Evolutionary conservation across 2,888 invertebrate species (phyloP).

Genomic region (Tipula vernalis): DNA sequence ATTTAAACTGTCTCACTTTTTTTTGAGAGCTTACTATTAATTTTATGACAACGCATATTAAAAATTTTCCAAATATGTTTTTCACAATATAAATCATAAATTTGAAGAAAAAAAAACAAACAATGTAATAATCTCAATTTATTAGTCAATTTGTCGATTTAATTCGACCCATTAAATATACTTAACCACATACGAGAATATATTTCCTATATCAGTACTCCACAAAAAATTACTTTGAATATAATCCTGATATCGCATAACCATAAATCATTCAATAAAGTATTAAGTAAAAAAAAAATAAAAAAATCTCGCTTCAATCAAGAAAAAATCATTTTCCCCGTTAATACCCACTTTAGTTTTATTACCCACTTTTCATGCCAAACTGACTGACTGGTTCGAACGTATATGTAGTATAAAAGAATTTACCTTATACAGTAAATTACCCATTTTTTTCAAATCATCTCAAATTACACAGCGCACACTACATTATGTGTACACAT

Average conservation of each 20-base stretch:
- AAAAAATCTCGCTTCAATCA: background rate
- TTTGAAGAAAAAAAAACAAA: background rate
- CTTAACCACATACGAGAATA: background rate
- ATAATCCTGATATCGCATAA: background rate
- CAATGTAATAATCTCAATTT: background rate
- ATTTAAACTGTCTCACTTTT: too few species aligned
- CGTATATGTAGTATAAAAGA: background rate
- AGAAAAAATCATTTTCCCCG: background rate
- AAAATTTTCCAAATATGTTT: too few species aligned
- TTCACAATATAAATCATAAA: background rate
- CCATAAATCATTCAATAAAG: background rate
- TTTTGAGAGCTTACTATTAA: too few species aligned
- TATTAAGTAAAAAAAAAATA: background rate
- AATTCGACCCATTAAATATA: background rate
- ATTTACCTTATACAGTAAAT: background rate
- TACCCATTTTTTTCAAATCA: background rate
- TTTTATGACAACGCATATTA: too few species aligned
- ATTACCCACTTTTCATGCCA: background rate
- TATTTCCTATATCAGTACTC: background rate
- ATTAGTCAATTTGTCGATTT: slow-evolving; percentile 4
- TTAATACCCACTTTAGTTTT: slow-evolving; percentile 4
- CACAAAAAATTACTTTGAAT: background rate
- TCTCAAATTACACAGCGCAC: background rate
- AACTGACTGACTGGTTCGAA: background rate
- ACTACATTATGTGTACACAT: background rate